Evolutionary conservation across 2,888 invertebrate genomes (phyloP).

Genomic region (Epinotia ramella): DNA sequence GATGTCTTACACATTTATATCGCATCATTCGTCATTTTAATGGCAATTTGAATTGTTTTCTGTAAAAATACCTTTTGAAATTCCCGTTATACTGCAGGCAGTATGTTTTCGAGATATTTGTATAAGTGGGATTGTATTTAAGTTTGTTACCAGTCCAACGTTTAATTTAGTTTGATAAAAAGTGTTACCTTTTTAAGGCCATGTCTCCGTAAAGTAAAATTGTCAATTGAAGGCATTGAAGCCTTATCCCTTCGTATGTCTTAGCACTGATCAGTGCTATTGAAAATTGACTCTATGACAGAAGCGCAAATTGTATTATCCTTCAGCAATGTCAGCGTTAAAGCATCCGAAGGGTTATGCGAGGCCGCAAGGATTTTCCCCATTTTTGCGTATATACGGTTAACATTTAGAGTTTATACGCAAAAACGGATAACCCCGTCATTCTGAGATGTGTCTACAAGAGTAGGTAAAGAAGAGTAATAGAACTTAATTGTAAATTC

Average conservation of each 20-base stretch:
- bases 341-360: no score
- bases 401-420: not conserved
- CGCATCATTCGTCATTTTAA: not conserved
- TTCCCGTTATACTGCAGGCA: conserved; percentile 29
- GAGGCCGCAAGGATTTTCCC: no score
- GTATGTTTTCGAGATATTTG: conserved; percentile 22
- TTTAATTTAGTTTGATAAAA: not conserved
- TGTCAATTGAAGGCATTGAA: not conserved
- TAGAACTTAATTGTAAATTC: not conserved
- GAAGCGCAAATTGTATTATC: no score
- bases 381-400: not conserved
- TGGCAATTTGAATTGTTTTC: conserved; percentile 2
- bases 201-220: not conserved
- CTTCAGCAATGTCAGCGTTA: no score
- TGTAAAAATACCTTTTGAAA: conserved; percentile 6
- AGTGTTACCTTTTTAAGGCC: not conserved
- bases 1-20: conserved; percentile 5
- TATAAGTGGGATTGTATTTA: conserved; percentile 21
- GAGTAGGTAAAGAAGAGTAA: no score
- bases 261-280: no score
- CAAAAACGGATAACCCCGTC: no score
- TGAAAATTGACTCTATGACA: no score
- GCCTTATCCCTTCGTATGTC: no score
- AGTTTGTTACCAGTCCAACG: conserved; percentile 10
- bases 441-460: no score